Percentiles rank a stretch among this genome's conserved stretches.
Evolutionary conservation across 2,888 invertebrate species (phyloP).

Genomic region (Dascillus cervinus): DNA sequence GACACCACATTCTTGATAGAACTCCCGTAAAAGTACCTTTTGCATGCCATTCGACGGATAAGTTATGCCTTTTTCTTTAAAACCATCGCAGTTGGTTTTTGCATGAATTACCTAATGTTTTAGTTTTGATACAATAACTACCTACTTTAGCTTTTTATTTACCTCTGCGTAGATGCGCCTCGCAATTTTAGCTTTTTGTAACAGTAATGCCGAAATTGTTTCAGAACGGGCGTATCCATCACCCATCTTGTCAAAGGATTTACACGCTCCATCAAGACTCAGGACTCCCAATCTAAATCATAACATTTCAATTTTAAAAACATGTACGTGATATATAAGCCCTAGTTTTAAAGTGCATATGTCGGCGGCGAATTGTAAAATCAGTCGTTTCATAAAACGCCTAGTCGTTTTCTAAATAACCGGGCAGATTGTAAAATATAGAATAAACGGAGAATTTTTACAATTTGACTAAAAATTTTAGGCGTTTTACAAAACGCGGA

Average conservation of each 20-base stretch:
- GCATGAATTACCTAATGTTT: slow-evolving; percentile 29
- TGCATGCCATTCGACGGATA: slow-evolving; percentile 47
- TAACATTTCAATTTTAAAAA: no score
- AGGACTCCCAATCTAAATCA: slow-evolving; percentile 59
- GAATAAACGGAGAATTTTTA: no score
- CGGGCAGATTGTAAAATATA: no score
- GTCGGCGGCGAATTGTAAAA: no score
- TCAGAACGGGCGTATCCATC: no score
- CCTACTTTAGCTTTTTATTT: slow-evolving; percentile 5
- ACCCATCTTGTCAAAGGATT: slow-evolving; percentile 80
- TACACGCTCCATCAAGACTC: slow-evolving; percentile 79
- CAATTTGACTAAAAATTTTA: no score
- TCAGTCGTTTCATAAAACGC: no score
- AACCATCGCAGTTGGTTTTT: slow-evolving; percentile 38
- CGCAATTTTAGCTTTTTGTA: slow-evolving; percentile 57
- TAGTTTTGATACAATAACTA: no score
- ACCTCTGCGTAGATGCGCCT: slow-evolving; percentile 47
- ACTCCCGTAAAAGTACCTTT: slow-evolving; percentile 52
- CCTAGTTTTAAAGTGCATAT: no score
- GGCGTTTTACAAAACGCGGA: no score
- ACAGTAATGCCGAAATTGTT: slow-evolving; percentile 56
- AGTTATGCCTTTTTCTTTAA: slow-evolving; percentile 37
- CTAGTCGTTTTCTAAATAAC: no score
- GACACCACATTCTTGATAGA: slow-evolving; percentile 62
- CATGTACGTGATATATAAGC: no score